These are phyloP conservation scores for Panagrolaimus sp. DNA, from an alignment of 1,140 invertebrate species.

Conservation along the genomic window DNA sequence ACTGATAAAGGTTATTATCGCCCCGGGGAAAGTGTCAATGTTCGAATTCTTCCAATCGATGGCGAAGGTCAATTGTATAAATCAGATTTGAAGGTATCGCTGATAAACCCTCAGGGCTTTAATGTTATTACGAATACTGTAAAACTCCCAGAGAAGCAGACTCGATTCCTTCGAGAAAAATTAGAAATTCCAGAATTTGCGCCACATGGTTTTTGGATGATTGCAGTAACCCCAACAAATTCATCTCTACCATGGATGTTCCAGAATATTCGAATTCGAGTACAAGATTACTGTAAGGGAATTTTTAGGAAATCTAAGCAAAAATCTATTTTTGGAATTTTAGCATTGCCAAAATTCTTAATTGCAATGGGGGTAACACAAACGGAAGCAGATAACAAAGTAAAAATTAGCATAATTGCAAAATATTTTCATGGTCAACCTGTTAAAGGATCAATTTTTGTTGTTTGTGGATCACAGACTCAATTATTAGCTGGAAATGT, in stretches of 20 bases:
- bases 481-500: background rate
- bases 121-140: background rate
- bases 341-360: conserved; percentile 13
- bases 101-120: background rate
- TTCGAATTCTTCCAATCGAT: background rate
- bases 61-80: background rate
- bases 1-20: conserved; percentile 11
- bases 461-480: background rate
- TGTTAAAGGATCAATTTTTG: background rate
- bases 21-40: background rate
- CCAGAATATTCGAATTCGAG: background rate
- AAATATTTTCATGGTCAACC: background rate
- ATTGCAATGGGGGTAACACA: background rate
- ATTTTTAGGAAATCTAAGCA: background rate
- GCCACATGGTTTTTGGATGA: background rate
- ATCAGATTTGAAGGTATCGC: background rate
- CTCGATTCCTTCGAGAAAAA: background rate
- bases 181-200: background rate
- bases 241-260: background rate
- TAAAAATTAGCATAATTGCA: background rate
- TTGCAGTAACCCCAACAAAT: background rate
- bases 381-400: background rate
- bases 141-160: background rate
- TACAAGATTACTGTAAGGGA: background rate
- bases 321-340: background rate